Evolutionary conservation across 2,113 vertebrate species (phyloP).

Genomic region (Papio anubis): DNA sequence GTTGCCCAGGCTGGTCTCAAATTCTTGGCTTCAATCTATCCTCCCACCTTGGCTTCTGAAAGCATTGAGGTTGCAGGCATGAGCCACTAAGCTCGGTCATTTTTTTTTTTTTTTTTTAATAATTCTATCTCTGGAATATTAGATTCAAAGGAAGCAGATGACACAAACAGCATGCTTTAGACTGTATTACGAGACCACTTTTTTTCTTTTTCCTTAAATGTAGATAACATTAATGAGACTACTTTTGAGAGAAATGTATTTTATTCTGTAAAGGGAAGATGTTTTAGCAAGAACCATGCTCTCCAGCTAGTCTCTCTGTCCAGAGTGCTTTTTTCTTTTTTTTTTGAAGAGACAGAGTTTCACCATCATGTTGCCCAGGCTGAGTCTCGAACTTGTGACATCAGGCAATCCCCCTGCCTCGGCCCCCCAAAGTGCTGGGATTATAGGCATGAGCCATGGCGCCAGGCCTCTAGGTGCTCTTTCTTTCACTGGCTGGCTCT

Average conservation of each 20-base stretch:
- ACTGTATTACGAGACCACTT: background rate
- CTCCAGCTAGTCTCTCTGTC: background rate
- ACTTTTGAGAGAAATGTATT: background rate
- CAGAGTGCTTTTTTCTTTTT: background rate
- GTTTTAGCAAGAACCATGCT: background rate
- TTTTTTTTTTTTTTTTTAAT: background rate
- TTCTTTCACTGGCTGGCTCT: background rate
- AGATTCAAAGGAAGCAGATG: background rate
- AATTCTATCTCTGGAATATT: background rate
- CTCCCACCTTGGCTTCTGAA: too few relatives aligned
- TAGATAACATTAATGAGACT: background rate
- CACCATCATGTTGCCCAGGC: too few relatives aligned
- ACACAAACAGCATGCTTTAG: background rate
- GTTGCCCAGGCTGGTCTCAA: too few relatives aligned
- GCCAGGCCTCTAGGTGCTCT: background rate
- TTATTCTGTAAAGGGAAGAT: background rate
- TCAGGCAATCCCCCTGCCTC: too few relatives aligned
- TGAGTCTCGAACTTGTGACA: too few relatives aligned
- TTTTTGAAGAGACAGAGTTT: background rate
- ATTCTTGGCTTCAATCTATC: too few relatives aligned
- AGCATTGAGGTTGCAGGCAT: too few relatives aligned
- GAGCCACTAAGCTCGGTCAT: too few relatives aligned
- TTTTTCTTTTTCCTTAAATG: too few relatives aligned
- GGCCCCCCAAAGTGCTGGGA: too few relatives aligned
- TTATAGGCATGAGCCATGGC: too few relatives aligned